Percentiles rank a stretch among this genome's conserved stretches.
phyloP scores from a whole-genome alignment of 1,140 invertebrate species.

The Heliconius nattereri region DNA sequence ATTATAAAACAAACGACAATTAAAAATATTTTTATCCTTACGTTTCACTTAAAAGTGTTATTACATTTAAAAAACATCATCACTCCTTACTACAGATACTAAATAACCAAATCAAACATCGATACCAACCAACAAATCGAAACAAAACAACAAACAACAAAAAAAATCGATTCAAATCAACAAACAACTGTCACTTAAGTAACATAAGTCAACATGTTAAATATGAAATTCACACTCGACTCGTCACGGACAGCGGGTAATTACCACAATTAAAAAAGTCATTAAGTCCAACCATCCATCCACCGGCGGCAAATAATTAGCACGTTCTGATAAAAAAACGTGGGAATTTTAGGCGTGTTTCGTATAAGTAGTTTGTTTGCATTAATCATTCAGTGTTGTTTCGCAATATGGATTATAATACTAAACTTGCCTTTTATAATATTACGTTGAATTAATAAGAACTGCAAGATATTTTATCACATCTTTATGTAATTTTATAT shows the following conservation, averaged over 20 bases:
- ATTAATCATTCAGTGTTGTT: not conserved
- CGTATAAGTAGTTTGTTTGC: not conserved
- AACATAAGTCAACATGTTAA: slow-evolving; percentile 36
- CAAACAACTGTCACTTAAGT: slow-evolving; percentile 19
- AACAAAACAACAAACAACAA: not conserved
- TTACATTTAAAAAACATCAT: not conserved
- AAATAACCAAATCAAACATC: not conserved
- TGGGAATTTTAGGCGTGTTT: slow-evolving; percentile 36
- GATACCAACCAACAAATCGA: not conserved
- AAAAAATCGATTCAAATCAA: not conserved
- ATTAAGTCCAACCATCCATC: slow-evolving; percentile 38
- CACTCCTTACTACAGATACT: no score
- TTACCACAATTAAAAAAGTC: slow-evolving; percentile 62
- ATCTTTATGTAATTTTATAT: no score
- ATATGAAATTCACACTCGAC: slow-evolving; percentile 37
- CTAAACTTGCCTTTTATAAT: no score
- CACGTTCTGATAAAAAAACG: slow-evolving; percentile 37
- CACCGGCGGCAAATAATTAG: slow-evolving; percentile 47
- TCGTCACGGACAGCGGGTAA: slow-evolving; percentile 40
- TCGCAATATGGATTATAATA: no score
- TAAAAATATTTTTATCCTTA: no score
- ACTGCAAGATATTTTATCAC: not conserved
- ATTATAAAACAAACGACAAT: no score
- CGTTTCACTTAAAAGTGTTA: no score
- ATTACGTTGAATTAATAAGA: no score